These are phyloP conservation scores for Sciaenops ocellatus DNA, from an alignment of 2,797 vertebrate genomes.

Conservation along the genomic window DNA sequence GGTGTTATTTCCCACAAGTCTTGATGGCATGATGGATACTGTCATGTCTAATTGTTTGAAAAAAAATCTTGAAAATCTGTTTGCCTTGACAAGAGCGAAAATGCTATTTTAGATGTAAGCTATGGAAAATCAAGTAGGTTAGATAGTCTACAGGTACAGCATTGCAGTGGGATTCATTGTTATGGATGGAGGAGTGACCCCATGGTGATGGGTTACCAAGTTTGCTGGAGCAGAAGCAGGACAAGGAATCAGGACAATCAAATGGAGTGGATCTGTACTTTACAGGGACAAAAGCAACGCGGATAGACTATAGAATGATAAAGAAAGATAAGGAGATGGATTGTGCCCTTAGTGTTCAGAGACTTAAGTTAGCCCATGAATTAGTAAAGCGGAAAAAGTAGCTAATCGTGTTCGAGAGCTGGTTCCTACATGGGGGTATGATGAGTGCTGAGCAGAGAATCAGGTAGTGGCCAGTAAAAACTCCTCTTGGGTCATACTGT, in stretches of 20 bases:
- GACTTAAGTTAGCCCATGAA: constrained; percentile 85
- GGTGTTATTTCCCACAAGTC: not conserved
- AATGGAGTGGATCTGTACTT: constrained; percentile 68
- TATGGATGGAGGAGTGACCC: constrained; percentile 16
- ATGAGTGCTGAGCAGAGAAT: constrained; percentile 50
- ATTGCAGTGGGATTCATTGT: constrained; percentile 9
- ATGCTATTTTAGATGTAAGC: not conserved
- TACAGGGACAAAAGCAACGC: constrained; percentile 37
- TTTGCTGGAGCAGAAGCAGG: constrained; percentile 61
- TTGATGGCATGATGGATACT: not conserved
- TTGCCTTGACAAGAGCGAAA: not conserved
- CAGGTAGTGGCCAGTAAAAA: constrained; percentile 48
- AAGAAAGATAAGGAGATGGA: constrained; percentile 42
- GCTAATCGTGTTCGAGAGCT: constrained; percentile 81
- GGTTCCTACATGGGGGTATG: constrained; percentile 61
- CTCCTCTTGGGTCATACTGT: constrained; percentile 37
- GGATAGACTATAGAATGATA: constrained; percentile 39
- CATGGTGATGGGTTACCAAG: constrained; percentile 70
- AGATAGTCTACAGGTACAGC: constrained; percentile 6
- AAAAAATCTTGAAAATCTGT: not conserved
- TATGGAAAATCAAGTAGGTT: not conserved
- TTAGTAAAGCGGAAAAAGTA: constrained; percentile 88
- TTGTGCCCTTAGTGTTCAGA: constrained; percentile 76
- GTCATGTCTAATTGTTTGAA: not conserved
- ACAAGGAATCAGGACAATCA: constrained; percentile 82